Evolutionary conservation across 1,140 invertebrate species (phyloP).

Genomic region (Hypsibius dujardini): DNA sequence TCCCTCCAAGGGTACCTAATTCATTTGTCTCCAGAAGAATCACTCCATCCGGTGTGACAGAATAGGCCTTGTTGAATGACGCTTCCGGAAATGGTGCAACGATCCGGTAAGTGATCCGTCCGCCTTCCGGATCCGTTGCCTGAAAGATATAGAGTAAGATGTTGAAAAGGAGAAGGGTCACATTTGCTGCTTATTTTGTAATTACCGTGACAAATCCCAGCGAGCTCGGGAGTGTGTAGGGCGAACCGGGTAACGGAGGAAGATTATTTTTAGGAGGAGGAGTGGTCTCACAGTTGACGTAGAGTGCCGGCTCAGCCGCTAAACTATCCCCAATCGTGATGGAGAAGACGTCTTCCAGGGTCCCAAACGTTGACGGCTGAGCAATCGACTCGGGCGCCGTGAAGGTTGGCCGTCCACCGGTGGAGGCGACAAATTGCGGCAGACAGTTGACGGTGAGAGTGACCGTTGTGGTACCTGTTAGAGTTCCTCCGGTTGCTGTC

Average conservation of each 20-base stretch:
- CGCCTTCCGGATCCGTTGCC: constrained; percentile 11
- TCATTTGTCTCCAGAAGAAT: neutral
- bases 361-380: neutral
- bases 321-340: neutral
- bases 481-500: neutral
- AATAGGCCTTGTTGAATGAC: neutral
- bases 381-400: neutral
- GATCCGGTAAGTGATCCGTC: neutral
- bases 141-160: neutral
- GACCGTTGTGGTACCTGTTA: neutral
- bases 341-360: constrained; percentile 1
- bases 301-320: too few relatives aligned
- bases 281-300: too few relatives aligned
- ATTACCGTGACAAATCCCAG: neutral
- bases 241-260: too few relatives aligned
- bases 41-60: neutral
- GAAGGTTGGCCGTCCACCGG: neutral
- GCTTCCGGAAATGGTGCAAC: neutral
- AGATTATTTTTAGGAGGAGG: too few relatives aligned
- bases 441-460: constrained; percentile 11
- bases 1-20: neutral
- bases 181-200: neutral
- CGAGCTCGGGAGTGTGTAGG: too few relatives aligned
- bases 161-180: neutral
- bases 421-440: neutral